Conservation (phyloP, 2,113 vertebrate species). For the Delphinapterus leucas region DNA sequence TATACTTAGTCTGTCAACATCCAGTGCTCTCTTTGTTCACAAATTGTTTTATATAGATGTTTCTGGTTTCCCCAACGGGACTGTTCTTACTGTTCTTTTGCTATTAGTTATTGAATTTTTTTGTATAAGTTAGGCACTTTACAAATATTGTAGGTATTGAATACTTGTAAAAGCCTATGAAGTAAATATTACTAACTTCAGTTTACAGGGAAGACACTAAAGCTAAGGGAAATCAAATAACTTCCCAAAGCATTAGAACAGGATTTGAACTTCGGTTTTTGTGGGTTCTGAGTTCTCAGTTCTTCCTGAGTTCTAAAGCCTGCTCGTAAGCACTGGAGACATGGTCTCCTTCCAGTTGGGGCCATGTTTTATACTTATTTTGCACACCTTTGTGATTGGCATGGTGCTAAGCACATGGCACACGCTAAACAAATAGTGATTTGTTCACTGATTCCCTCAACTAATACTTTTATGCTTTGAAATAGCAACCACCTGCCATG, state of each 20-base stretch:
- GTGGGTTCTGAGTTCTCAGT: not conserved
- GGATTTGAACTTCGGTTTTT: not conserved
- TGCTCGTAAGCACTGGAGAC: not conserved
- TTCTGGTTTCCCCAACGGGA: not conserved
- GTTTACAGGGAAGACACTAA: not conserved
- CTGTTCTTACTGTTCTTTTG: not conserved
- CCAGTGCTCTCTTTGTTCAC: not conserved
- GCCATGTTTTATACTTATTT: not conserved
- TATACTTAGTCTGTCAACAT: not conserved
- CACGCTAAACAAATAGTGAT: constrained; percentile 35
- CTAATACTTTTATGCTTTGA: constrained; percentile 58
- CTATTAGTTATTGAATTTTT: constrained; percentile 4
- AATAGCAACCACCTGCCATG: constrained; percentile 32
- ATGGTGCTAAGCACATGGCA: not conserved
- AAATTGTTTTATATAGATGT: not conserved
- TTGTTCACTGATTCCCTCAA: constrained; percentile 21
- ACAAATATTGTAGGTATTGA: not conserved
- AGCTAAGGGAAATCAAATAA: not conserved
- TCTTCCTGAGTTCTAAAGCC: not conserved
- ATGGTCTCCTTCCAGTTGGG: not conserved
- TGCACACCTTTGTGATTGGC: not conserved
- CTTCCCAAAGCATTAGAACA: not conserved
- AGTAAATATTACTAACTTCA: constrained; percentile 16
- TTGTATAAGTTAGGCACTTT: not conserved
- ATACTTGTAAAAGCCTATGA: not conserved